Evolutionary conservation across 2,113 vertebrate species (phyloP).

Genomic region (Tonatia bakeri): DNA sequence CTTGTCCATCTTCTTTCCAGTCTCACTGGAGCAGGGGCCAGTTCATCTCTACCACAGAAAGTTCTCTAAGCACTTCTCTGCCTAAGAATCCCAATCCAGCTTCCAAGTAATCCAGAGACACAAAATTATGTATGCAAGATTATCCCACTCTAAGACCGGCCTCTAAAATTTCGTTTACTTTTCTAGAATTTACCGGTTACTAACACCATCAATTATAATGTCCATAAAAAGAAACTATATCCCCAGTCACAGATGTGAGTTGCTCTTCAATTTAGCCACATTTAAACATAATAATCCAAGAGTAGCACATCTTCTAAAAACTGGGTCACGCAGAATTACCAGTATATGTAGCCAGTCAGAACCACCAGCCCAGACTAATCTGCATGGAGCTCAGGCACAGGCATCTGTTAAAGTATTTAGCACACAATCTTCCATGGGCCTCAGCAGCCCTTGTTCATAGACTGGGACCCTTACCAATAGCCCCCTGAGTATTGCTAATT

Average conservation of each 20-base stretch:
- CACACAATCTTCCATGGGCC: background rate
- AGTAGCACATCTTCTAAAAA: background rate
- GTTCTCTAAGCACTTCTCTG: background rate
- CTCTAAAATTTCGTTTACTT: constrained; percentile 10
- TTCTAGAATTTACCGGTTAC: background rate
- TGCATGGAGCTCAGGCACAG: background rate
- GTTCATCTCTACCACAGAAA: background rate
- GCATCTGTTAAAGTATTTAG: background rate
- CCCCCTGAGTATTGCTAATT: background rate
- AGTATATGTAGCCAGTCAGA: background rate
- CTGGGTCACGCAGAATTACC: background rate
- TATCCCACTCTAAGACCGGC: background rate
- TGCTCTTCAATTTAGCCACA: background rate
- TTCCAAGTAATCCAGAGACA: background rate
- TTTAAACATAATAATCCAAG: background rate
- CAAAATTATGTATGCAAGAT: background rate
- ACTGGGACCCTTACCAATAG: background rate
- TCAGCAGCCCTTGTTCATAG: background rate
- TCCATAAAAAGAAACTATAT: background rate
- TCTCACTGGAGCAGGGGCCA: background rate
- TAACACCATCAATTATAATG: background rate
- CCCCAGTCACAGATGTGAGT: background rate
- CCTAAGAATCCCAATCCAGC: background rate
- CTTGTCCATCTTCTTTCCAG: background rate
- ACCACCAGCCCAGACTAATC: background rate